Evolutionary conservation across 2,797 vertebrate genomes (phyloP), one percentile per base, ranked within the genome.

Genomic region (Pantherophis alleghaniensis): DNA sequence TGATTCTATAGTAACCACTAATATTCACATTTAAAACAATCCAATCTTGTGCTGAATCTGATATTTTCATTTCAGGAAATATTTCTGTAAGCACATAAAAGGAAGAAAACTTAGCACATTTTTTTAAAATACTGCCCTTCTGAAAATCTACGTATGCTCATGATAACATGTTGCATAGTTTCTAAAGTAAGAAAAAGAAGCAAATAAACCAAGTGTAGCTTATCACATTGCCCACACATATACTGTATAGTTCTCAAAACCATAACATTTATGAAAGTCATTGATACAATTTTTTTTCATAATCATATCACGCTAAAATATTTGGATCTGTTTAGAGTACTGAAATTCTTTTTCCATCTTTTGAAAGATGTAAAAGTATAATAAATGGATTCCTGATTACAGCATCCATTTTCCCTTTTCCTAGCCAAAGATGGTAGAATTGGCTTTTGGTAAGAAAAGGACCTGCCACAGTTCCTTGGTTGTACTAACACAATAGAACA

Each of bases 11-110:
- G 94, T 98, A 98, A 93, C 97, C 97, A 93, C 96, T 97, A 94
- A 97, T 53, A 95, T 98, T 97, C 90, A 97, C 95, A 95, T 98
- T 98, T 96, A 98, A 94, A 94, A 98, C 93, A 93, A 98, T 97
- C 98, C 98, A 98, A 91, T 98, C 97, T 83, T 96, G 89, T 92
- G 97, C 96, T 91, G 97, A 96, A 94, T 97, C 95, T 26, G 92
- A 96, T 56, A 97, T 90, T 93, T 96, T 96, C 97, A 98, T 98
- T 96, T 97, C 97, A 92, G 98, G 97, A 92, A 98, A 97, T 59
- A 93, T 79, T 95, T 97, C 98, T 98, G 95, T 61, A 97, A 95
- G 87, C 83, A 63, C 28, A 96, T 22, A 18, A 83, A 57, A 87
- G 91, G 56, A 92, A 60, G 63, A 47, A 59, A 83, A 92, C n/a